Evolutionary conservation across 2,888 invertebrate genomes (phyloP), one percentile per base, ranked within the genome.

Genomic region (Andrena fulva): DNA sequence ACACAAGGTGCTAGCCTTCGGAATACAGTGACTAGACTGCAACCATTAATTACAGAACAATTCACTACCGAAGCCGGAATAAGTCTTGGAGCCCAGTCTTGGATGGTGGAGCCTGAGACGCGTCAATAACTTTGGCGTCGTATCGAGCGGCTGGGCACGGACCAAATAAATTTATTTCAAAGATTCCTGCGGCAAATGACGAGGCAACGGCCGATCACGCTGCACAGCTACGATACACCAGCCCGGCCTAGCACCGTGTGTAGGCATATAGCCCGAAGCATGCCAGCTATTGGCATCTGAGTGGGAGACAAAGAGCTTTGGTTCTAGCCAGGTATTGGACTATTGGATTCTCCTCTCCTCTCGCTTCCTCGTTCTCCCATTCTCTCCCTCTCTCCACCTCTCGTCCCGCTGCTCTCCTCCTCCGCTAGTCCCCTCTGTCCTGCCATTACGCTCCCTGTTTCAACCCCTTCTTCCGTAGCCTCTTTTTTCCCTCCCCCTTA

Each of bases 221-320:
- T 63, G 56, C 48, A 16, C 33, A 16, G 62, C 50, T 56, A 63
- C 71, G 80, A 75, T 82, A 82, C 64, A 82, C 62, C 76, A 7
- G 68, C 42, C 69, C 20, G 59, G 64, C n/a, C 76, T 71, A 70
- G 66, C 67, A 71, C 74, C 67, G 74, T 63, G 74, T 85, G 84
- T 77, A 83, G 85, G 83, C 74, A 82, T 83, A 85, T 77, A 86
- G 89, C 85, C 85, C 33, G 83, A 87, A 86, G 89, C 86, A 88
- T 78, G 80, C 81, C 78, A 87, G 84, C 86, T 89, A 90, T 90
- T 90, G 90, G 89, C 90, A 89, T 86, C 83, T 85, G 84, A 83
- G 83, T 75, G 87, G 84, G 80, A 90, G 84, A 90, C 86, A 89
- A 89, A 89, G 89, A 85, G 88, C 88, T 85, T 85, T 84, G 84